A percentile compares a stretch with the other conserved stretches of the same genome.
These are phyloP conservation scores for Cotesia chilonis DNA, from an alignment of 1,140 invertebrate species.

Conservation along the genomic window DNA sequence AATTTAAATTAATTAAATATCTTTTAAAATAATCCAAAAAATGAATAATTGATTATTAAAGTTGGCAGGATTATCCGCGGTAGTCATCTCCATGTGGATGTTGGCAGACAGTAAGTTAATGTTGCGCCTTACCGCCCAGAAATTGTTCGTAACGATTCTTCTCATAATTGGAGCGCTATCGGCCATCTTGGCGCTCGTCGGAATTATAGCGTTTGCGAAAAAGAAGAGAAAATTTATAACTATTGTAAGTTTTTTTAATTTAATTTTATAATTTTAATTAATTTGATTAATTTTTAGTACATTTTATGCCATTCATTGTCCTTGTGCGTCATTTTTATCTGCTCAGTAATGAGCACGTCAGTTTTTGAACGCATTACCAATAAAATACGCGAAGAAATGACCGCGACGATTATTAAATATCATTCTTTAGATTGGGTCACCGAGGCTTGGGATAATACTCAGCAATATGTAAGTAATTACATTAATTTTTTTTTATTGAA, in stretches of 20 bases:
- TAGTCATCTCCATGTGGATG: constrained; percentile 48
- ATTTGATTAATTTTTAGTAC: constrained; percentile 42
- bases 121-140: constrained; percentile 46
- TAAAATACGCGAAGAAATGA: constrained; percentile 47
- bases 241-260: constrained; percentile 40
- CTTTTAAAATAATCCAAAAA: constrained; percentile 3
- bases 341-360: constrained; percentile 44
- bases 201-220: constrained; percentile 46
- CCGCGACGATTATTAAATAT: constrained; percentile 44
- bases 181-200: constrained; percentile 38
- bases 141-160: constrained; percentile 43
- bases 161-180: constrained; percentile 41
- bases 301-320: constrained; percentile 38
- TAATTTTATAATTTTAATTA: background rate
- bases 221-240: constrained; percentile 40
- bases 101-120: constrained; percentile 45
- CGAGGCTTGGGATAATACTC: constrained; percentile 52
- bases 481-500: background rate
- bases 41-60: constrained; percentile 30
- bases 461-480: constrained; percentile 46
- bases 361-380: constrained; percentile 46
- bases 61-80: constrained; percentile 45
- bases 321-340: constrained; percentile 44
- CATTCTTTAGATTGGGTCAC: constrained; percentile 39
- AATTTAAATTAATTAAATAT: constrained; percentile 16